Conservation (phyloP, 2,797 vertebrate genomes). For the Pangasius sanitwongsei region DNA sequence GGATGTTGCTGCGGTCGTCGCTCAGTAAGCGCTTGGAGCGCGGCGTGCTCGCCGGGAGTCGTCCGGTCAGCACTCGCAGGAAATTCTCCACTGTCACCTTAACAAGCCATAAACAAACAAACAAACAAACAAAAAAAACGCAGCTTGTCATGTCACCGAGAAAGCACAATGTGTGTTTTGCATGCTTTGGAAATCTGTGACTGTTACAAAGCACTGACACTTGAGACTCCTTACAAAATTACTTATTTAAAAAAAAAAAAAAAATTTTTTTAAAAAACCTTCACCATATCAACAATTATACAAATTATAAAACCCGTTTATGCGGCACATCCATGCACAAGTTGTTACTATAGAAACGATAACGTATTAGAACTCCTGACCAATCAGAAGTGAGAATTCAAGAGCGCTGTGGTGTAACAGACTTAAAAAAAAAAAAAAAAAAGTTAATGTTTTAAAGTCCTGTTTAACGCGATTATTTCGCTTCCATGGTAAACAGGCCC, state of each 20-base stretch:
- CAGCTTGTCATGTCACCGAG: neutral
- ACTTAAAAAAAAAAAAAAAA: neutral
- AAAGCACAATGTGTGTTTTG: neutral
- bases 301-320: too few relatives aligned
- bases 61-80: constrained; percentile 90
- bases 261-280: too few relatives aligned
- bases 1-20: constrained; percentile 97
- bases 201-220: neutral
- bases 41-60: constrained; percentile 91
- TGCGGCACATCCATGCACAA: neutral
- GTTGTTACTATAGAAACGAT: neutral
- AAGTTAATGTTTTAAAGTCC: neutral
- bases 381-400: neutral
- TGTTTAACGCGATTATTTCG: neutral
- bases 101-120: neutral
- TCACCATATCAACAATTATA: too few relatives aligned
- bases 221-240: neutral
- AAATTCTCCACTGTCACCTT: constrained; percentile 98
- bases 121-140: neutral
- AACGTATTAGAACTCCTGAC: neutral
- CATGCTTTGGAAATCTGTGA: neutral
- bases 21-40: constrained; percentile 95
- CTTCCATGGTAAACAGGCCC: neutral
- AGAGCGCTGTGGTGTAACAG: neutral
- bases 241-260: too few relatives aligned